Conservation (phyloP, 1,140 invertebrate genomes). For the Drosophila ambigua region DNA sequence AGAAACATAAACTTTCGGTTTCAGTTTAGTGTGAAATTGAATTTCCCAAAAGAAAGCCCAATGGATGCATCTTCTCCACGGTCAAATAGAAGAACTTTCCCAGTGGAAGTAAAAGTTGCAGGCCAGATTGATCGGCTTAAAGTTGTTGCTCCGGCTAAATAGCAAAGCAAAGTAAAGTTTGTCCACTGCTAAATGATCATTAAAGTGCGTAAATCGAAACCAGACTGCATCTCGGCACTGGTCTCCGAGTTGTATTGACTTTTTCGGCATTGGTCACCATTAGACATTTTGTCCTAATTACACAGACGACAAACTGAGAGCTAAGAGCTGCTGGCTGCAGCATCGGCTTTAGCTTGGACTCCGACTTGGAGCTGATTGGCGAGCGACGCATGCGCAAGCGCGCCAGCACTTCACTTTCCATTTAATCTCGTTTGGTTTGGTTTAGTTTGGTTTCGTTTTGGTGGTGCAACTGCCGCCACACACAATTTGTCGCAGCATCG, state of each 20-base stretch:
- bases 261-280: conserved; percentile 76
- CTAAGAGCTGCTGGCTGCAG: conserved; percentile 10
- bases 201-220: conserved; percentile 65
- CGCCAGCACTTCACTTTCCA: conserved; percentile 69
- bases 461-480: conserved; percentile 49
- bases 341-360: conserved; percentile 1
- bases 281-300: conserved; percentile 82
- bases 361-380: conserved; percentile 54
- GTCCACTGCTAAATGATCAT: conserved; percentile 39
- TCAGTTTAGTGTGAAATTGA: conserved; percentile 31
- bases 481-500: conserved; percentile 71
- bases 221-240: conserved; percentile 28
- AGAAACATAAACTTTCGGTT: conserved; percentile 43
- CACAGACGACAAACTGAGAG: conserved; percentile 62
- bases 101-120: conserved; percentile 34
- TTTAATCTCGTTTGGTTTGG: conserved; percentile 69
- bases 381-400: conserved; percentile 67
- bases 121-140: conserved; percentile 37
- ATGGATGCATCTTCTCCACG: conserved; percentile 20
- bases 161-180: conserved; percentile 8
- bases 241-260: conserved; percentile 61
- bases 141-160: conserved; percentile 19
- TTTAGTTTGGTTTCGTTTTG: conserved; percentile 11
- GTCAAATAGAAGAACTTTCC: conserved; percentile 35
- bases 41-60: conserved; percentile 21